Conservation (phyloP, 2,797 vertebrate genomes). For the Arrhamphus sclerolepis region DNA sequence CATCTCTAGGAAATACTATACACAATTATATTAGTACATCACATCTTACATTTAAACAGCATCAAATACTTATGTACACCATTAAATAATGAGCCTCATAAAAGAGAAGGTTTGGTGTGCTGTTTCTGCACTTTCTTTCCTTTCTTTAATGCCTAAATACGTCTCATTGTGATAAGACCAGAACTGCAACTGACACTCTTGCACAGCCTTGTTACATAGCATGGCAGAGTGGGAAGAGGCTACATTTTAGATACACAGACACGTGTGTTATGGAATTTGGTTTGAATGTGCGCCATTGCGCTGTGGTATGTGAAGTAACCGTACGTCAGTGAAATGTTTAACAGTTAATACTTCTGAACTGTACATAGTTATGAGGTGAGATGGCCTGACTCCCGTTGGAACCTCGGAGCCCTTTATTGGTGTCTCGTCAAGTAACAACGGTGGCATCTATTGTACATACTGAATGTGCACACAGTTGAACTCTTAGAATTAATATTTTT, state of each 20-base stretch:
- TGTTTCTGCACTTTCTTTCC: conserved; percentile 69
- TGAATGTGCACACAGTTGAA: conserved; percentile 60
- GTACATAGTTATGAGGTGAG: conserved; percentile 61
- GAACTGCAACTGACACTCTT: conserved; percentile 47
- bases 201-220: conserved; percentile 53
- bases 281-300: conserved; percentile 40
- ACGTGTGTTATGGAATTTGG: conserved; percentile 48
- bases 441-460: conserved; percentile 52
- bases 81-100: conserved; percentile 81
- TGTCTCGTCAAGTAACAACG: conserved; percentile 36
- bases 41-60: conserved; percentile 90
- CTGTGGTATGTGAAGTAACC: conserved; percentile 50
- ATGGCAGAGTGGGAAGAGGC: conserved; percentile 65
- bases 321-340: conserved; percentile 35
- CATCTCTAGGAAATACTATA: conserved; percentile 92
- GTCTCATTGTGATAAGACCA: conserved; percentile 70
- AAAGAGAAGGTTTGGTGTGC: conserved; percentile 75
- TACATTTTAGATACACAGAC: conserved; percentile 71
- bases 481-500: conserved; percentile 43
- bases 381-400: conserved; percentile 33
- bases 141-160: conserved; percentile 71
- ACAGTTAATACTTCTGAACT: conserved; percentile 65
- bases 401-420: conserved; percentile 47
- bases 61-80: conserved; percentile 89
- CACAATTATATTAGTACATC: conserved; percentile 91